These are phyloP conservation scores for Poeciliopsis infans DNA, from an alignment of 2,797 vertebrate genomes.

Conservation along the genomic window DNA sequence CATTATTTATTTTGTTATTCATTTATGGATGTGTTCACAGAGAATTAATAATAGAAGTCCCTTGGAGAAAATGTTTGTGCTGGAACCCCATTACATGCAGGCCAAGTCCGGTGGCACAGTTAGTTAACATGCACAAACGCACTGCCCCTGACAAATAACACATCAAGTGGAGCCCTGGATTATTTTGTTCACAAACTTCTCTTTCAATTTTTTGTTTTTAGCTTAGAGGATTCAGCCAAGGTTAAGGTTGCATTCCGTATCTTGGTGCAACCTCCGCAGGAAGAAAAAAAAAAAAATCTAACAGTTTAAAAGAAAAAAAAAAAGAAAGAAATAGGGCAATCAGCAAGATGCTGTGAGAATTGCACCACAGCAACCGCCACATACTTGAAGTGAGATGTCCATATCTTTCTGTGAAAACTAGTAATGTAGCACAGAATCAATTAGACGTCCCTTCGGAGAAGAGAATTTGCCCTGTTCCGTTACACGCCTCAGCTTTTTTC, in stretches of 20 bases:
- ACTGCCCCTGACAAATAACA: slow-evolving; percentile 79
- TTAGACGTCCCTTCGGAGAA: slow-evolving; percentile 67
- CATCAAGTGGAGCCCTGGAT: slow-evolving; percentile 72
- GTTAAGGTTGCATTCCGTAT: slow-evolving; percentile 57
- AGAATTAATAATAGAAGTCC: slow-evolving; percentile 84
- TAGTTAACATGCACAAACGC: slow-evolving; percentile 80
- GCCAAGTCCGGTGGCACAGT: slow-evolving; percentile 78
- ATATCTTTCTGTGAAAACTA: slow-evolving; percentile 58
- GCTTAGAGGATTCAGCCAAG: slow-evolving; percentile 69
- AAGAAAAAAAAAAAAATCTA: slow-evolving; percentile 36
- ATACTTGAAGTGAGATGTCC: slow-evolving; percentile 66
- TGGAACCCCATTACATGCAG: slow-evolving; percentile 74
- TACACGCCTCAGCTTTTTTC: slow-evolving; percentile 66
- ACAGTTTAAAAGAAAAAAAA: slow-evolving; percentile 31
- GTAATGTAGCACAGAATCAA: slow-evolving; percentile 77
- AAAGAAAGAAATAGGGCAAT: slow-evolving; percentile 57
- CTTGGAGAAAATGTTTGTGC: slow-evolving; percentile 78
- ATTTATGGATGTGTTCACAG: slow-evolving; percentile 85
- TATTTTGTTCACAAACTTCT: slow-evolving; percentile 61
- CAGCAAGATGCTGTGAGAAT: slow-evolving; percentile 53
- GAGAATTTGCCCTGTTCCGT: slow-evolving; percentile 68
- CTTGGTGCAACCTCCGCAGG: slow-evolving; percentile 34
- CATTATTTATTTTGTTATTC: slow-evolving; percentile 86
- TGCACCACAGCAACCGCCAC: slow-evolving; percentile 56
- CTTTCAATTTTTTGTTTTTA: slow-evolving; percentile 63